Evolutionary conservation across 2,113 vertebrate genomes (phyloP).

Genomic region (Pelodiscus sinensis): DNA sequence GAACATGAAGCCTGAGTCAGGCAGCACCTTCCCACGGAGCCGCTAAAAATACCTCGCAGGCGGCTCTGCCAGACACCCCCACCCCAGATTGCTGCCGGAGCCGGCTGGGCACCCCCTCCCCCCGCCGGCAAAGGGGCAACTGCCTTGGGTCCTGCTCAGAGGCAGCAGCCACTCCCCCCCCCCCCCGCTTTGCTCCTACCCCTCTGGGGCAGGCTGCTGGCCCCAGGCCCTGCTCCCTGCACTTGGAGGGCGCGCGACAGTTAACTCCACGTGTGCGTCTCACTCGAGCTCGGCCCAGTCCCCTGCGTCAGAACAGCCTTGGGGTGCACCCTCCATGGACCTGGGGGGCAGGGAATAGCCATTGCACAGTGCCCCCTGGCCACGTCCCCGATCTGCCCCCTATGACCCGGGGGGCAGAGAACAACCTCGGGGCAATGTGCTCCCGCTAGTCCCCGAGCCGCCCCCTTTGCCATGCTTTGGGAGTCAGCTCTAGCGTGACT

Average conservation of each 20-base stretch:
- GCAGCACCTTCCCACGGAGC: background rate
- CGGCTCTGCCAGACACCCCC: background rate
- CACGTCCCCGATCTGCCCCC: too few species aligned
- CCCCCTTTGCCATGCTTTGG: background rate
- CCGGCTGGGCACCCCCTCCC: background rate
- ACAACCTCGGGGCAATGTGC: too few species aligned
- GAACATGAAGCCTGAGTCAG: background rate
- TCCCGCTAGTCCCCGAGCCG: background rate
- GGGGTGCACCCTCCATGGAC: background rate
- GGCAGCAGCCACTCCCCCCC: background rate
- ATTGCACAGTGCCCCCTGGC: too few species aligned
- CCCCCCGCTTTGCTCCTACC: background rate
- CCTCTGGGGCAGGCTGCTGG: background rate
- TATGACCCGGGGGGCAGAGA: too few species aligned
- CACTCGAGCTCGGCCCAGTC: background rate
- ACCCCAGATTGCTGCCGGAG: background rate
- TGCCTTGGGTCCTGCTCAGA: too few species aligned
- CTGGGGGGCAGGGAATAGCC: background rate
- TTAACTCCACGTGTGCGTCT: background rate
- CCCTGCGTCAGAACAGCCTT: too few species aligned
- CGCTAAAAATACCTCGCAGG: background rate
- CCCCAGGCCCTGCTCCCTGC: background rate
- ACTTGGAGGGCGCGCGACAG: background rate
- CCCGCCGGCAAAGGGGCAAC: background rate
- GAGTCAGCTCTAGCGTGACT: background rate